These are phyloP conservation scores for Hippocampus guttulatus DNA, from an alignment of 2,113 vertebrate species.

Conservation along the genomic window DNA sequence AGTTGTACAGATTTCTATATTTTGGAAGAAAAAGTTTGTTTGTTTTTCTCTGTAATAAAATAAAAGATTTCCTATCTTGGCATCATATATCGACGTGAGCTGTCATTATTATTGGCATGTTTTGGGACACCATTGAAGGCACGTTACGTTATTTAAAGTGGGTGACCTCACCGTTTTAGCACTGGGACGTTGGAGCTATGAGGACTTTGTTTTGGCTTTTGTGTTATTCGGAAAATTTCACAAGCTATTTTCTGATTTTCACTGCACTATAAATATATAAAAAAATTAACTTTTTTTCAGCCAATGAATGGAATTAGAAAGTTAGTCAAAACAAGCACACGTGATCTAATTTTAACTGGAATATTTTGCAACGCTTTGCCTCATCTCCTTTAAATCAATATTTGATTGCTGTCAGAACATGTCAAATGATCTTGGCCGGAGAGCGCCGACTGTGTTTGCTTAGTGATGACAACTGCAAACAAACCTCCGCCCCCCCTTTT, in stretches of 20 bases:
- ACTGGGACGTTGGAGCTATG: conserved; percentile 19
- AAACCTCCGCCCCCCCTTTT: neutral
- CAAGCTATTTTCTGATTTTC: conserved; percentile 5
- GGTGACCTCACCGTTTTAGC: neutral
- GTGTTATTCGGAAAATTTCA: conserved; percentile 11
- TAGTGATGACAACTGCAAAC: neutral
- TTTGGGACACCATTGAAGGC: neutral
- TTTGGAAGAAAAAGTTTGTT: conserved; percentile 99
- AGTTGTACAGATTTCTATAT: conserved; percentile 99
- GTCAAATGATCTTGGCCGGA: conserved; percentile 2
- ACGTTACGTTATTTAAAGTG: neutral
- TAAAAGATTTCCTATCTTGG: conserved; percentile 84
- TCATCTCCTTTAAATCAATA: conserved; percentile 7
- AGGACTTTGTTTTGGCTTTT: conserved; percentile 1
- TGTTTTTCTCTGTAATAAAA: conserved; percentile 99
- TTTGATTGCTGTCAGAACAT: neutral
- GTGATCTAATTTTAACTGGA: conserved; percentile 32
- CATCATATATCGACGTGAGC: conserved; percentile 58
- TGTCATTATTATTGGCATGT: conserved; percentile 49
- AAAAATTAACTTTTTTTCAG: conserved; percentile 3
- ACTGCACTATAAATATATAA: no score
- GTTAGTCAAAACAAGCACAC: neutral
- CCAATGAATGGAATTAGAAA: neutral
- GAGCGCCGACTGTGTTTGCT: neutral
- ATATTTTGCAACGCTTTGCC: conserved; percentile 44